Conservation (phyloP, 1,140 invertebrate genomes). For the Cepaea nemoralis region DNA sequence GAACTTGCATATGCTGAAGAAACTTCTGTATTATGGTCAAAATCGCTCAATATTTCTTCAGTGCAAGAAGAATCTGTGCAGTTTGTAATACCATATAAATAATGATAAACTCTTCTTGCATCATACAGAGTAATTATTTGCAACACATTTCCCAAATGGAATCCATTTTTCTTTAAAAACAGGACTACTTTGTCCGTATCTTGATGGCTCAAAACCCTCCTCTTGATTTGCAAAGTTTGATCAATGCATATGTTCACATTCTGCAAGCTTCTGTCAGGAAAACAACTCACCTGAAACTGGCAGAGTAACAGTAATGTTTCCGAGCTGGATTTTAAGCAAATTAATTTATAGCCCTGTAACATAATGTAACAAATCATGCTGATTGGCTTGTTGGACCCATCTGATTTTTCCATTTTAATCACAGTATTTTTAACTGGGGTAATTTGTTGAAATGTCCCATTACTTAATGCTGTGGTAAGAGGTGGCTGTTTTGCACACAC, state of each 20-base stretch:
- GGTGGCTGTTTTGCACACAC: background rate
- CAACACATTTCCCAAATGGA: background rate
- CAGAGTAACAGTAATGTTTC: background rate
- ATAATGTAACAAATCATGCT: constrained; percentile 3
- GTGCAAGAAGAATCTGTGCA: constrained; percentile 10
- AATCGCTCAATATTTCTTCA: background rate
- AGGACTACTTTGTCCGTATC: background rate
- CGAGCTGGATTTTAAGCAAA: constrained; percentile 6
- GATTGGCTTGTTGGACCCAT: background rate
- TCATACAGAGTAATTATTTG: constrained; percentile 28
- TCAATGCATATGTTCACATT: constrained; percentile 29
- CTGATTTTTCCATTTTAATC: background rate
- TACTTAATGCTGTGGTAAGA: background rate
- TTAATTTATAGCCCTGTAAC: constrained; percentile 25
- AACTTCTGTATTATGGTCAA: constrained; percentile 2
- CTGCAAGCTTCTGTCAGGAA: constrained; percentile 10
- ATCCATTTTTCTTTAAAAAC: constrained; percentile 28
- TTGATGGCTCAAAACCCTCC: constrained; percentile 18
- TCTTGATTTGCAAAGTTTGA: constrained; percentile 23
- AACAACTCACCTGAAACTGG: constrained; percentile 30
- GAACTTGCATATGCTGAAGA: background rate
- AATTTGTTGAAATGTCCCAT: background rate
- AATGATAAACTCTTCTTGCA: constrained; percentile 30
- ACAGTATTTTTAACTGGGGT: background rate
- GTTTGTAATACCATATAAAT: constrained; percentile 10